Base-by-base conservation (phyloP, 2,888 invertebrate species). In the Gastracanthus pulcherrimus region DNA sequence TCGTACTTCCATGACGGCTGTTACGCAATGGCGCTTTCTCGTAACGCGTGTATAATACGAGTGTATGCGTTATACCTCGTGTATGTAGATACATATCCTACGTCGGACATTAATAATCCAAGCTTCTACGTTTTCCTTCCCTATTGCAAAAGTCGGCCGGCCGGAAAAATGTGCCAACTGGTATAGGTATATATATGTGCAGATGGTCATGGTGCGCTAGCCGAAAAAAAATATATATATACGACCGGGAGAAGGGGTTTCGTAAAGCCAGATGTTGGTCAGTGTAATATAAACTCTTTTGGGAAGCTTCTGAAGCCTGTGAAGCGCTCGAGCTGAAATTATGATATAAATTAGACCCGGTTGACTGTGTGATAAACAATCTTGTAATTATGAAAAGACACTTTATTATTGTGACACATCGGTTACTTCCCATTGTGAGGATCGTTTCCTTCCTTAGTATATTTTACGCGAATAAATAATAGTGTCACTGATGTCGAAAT, bases 11-110 rank as follows among this genome's bases (percentile, higher is more conserved):
- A 70, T 69, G 69, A 60, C 58, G 76, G 45, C 26, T 26, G 26
- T 77, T 77, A 60, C 76, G 62, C 70, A 77, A 77, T 69, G 29
- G n/a, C 60, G 76, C 69, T 77, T 77, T 77, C 76, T 69, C 76
- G 70, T 60, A 69, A 69, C 58, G 5, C 62, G 2, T 11, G 3
- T 19, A 13, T 26, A 16, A n/a, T 16, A 19, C 29, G 23, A 9
- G 38, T 60, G 26, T 58, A 29, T 38, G 38, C 6, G 7, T 55
- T 26, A 3, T 13, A n/a, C 11, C 16, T 11, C 11, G 26, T n/a
- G 41, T 41, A 11, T n/a, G n/a, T n/a, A n/a, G n/a, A n/a, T 19
- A 16, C 2, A n/a, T 36, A 36, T 51, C 23, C 11, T 66, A 16
- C 36, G 16, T 48, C 3, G 67, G 51, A 45, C 60, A 60, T 76